Evolutionary conservation across 2,113 vertebrate genomes (phyloP).

Genomic region (Oriolus oriolus): DNA sequence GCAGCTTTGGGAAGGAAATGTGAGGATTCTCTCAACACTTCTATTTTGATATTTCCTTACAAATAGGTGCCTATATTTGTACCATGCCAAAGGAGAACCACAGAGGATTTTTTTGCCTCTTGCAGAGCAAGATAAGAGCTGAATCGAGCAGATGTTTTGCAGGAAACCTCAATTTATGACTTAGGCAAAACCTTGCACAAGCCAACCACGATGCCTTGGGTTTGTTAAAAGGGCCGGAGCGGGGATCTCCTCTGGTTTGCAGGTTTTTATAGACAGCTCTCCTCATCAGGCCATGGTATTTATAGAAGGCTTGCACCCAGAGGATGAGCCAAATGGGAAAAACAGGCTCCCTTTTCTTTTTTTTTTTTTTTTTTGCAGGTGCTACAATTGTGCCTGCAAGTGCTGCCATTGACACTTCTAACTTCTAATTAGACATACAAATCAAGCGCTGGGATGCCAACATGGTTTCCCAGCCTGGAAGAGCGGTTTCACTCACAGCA

Average conservation of each 20-base stretch:
- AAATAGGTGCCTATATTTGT: conserved; percentile 29
- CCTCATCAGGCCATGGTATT: neutral
- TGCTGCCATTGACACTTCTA: conserved; percentile 8
- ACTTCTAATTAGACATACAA: conserved; percentile 44
- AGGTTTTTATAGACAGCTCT: conserved; percentile 12
- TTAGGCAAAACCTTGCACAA: neutral
- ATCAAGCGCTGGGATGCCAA: neutral
- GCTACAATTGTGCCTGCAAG: conserved; percentile 16
- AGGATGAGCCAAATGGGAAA: conserved; percentile 11
- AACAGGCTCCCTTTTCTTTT: neutral
- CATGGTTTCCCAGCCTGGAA: neutral
- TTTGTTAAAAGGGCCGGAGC: conserved; percentile 21
- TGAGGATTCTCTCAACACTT: conserved; percentile 14
- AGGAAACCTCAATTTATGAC: conserved; percentile 60
- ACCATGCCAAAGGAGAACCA: conserved; percentile 40
- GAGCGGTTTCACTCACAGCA: neutral
- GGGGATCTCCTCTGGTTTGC: neutral
- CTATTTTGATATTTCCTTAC: conserved; percentile 31
- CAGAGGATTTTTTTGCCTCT: conserved; percentile 20
- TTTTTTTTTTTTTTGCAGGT: conserved; percentile 10
- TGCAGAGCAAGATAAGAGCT: conserved; percentile 38
- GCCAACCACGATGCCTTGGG: neutral
- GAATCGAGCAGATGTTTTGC: conserved; percentile 55
- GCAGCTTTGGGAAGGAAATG: neutral
- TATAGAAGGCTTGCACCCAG: neutral